Evolutionary conservation across 2,888 invertebrate species (phyloP).

Genomic region (Synanthedon tipuliformis): DNA sequence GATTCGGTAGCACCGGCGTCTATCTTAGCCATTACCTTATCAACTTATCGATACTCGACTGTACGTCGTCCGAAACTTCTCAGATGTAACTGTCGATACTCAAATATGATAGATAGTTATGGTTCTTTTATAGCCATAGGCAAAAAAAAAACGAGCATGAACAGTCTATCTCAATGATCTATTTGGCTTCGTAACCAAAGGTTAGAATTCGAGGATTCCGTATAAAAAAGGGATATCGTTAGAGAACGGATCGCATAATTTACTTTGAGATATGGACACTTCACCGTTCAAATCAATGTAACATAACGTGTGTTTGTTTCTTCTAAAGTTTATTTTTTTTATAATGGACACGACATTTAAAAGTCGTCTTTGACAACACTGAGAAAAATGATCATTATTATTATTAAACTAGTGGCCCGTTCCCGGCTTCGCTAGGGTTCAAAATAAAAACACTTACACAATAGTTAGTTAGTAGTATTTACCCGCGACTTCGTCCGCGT

Average conservation of each 20-base stretch:
- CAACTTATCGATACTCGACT: conserved; percentile 43
- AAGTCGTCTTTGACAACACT: too few relatives aligned
- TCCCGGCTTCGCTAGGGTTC: too few relatives aligned
- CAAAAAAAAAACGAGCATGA: conserved; percentile 44
- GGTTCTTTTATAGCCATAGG: conserved; percentile 44
- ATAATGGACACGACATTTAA: too few relatives aligned
- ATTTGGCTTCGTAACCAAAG: conserved; percentile 41
- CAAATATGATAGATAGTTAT: conserved; percentile 47
- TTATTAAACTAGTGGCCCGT: too few relatives aligned
- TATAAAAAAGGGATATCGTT: conserved; percentile 29
- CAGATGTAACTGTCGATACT: conserved; percentile 55
- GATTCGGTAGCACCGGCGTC: conserved; percentile 49
- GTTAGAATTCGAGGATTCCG: conserved; percentile 44
- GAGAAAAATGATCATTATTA: too few relatives aligned
- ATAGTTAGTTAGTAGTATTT: too few relatives aligned
- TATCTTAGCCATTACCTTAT: conserved; percentile 58
- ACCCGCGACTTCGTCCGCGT: too few relatives aligned
- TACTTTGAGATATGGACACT: conserved; percentile 16
- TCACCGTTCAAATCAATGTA: background rate
- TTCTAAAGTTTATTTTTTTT: too few relatives aligned
- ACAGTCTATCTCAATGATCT: conserved; percentile 40
- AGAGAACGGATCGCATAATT: conserved; percentile 43
- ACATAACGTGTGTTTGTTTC: too few relatives aligned
- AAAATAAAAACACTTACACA: too few relatives aligned
- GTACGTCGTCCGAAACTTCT: conserved; percentile 24